These are phyloP conservation scores for Cryptus viduatorius DNA, from an alignment of 2,888 invertebrate genomes.

Conservation along the genomic window DNA sequence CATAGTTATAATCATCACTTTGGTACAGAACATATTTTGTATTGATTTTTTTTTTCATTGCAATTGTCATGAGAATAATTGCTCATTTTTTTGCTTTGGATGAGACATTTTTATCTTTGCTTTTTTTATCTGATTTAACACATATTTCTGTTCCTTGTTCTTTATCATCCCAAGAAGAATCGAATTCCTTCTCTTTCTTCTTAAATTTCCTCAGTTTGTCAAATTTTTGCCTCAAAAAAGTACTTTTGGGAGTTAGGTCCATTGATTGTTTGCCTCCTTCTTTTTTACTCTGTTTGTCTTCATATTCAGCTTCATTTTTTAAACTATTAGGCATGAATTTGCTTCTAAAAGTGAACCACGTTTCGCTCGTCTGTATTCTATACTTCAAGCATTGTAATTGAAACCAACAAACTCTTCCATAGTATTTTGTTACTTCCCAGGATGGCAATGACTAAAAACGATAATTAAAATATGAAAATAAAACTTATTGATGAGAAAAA, in stretches of 20 bases:
- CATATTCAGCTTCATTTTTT: slow-evolving; percentile 68
- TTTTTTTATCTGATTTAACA: slow-evolving; percentile 21
- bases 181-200: slow-evolving; percentile 27
- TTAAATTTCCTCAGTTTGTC: slow-evolving; percentile 11
- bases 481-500: background rate
- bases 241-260: slow-evolving; percentile 1
- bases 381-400: slow-evolving; percentile 76
- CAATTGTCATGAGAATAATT: background rate
- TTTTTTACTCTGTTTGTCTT: slow-evolving; percentile 57
- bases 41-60: background rate
- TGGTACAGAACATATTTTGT: background rate
- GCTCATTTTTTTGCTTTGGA: background rate
- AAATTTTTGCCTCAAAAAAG: slow-evolving; percentile 27
- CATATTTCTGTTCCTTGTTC: slow-evolving; percentile 1
- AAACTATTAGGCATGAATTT: slow-evolving; percentile 75
- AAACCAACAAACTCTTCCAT: slow-evolving; percentile 75
- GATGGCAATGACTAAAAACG: slow-evolving; percentile 73
- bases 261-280: background rate
- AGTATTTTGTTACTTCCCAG: slow-evolving; percentile 78
- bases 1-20: background rate
- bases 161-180: background rate
- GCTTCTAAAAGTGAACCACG: slow-evolving; percentile 76
- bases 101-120: slow-evolving; percentile 3
- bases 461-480: slow-evolving; percentile 9
- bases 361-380: slow-evolving; percentile 75